These are phyloP conservation scores for Junonia oenone DNA, from an alignment of 2,888 invertebrate genomes.

Conservation along the genomic window DNA sequence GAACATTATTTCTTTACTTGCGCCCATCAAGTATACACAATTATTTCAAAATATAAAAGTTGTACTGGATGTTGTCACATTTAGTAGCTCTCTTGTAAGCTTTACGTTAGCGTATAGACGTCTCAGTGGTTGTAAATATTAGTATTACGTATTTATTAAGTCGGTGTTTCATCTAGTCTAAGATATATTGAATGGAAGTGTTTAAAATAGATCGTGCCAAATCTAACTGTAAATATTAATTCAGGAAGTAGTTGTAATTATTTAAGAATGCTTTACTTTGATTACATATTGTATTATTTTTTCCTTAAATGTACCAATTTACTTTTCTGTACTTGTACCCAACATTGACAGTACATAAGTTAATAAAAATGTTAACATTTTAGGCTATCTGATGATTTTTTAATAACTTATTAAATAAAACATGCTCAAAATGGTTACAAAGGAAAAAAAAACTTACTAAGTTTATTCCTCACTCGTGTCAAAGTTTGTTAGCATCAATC, in stretches of 20 bases:
- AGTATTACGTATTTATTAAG: not conserved
- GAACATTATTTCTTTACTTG: too few species aligned
- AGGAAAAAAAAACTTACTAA: too few species aligned
- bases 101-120: not conserved
- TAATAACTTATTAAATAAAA: too few species aligned
- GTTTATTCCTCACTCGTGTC: too few species aligned
- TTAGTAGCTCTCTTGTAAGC: not conserved
- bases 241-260: not conserved
- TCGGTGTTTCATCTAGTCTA: not conserved
- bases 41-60: not conserved
- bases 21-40: too few species aligned
- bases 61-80: conserved; percentile 2
- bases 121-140: not conserved
- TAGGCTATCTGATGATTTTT: too few species aligned
- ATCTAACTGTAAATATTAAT: not conserved
- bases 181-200: not conserved
- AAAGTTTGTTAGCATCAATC: too few species aligned
- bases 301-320: not conserved
- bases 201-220: not conserved
- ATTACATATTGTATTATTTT: too few species aligned
- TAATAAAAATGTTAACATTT: too few species aligned
- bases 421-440: too few species aligned
- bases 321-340: too few species aligned
- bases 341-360: too few species aligned
- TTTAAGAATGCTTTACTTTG: not conserved